Evolutionary conservation across 92 coral and sea anemone genomes (phyloP).

Genomic region (Epizoanthus scotinus): DNA sequence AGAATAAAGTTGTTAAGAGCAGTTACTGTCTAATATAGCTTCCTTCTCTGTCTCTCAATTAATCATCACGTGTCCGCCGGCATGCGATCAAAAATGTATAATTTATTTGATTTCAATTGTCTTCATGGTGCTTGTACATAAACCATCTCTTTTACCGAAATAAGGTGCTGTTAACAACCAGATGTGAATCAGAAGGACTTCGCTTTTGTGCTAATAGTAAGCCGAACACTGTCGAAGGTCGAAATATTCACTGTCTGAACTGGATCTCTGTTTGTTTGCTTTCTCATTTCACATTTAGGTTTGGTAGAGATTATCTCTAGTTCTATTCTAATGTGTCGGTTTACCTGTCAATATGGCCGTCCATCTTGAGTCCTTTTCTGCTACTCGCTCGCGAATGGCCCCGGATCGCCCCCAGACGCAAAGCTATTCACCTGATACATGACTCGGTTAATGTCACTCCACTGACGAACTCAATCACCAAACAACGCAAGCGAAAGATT

Average conservation of each 20-base stretch:
- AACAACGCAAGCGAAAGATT: neutral
- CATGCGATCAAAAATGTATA: too few relatives aligned
- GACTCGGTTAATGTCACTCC: conserved; percentile 14
- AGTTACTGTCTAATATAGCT: too few relatives aligned
- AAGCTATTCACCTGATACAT: neutral
- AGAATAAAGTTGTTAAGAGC: too few relatives aligned
- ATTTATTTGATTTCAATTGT: neutral
- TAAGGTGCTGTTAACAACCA: neutral
- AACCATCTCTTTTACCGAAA: neutral
- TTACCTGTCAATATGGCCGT: conserved; percentile 23
- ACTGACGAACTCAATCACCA: neutral
- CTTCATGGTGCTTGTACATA: neutral
- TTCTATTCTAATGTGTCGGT: neutral
- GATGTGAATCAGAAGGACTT: neutral
- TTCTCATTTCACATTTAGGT: too few relatives aligned
- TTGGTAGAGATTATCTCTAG: neutral
- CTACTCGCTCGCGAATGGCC: too few relatives aligned
- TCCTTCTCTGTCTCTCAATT: too few relatives aligned
- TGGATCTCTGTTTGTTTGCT: too few relatives aligned
- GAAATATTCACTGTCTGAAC: too few relatives aligned
- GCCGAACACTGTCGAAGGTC: too few relatives aligned
- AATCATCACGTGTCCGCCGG: too few relatives aligned
- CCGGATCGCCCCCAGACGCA: neutral
- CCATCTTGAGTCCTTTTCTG: conserved; percentile 10
- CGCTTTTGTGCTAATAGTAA: neutral